Conservation (phyloP, 2,888 invertebrate genomes). For the Endomychus coccineus region DNA sequence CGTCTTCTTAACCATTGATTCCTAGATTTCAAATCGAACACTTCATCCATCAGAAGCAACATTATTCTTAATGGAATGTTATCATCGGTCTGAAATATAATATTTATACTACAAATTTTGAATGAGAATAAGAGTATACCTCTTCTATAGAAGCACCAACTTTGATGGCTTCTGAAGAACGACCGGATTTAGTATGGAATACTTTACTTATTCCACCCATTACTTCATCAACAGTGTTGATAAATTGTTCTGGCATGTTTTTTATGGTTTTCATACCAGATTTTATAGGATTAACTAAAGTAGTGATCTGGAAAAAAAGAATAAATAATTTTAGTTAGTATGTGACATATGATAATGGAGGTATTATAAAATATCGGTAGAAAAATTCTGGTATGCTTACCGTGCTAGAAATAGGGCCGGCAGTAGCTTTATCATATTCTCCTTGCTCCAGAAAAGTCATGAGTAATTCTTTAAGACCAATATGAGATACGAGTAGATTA, state of each 20-base stretch:
- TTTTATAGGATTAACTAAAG: conserved; percentile 58
- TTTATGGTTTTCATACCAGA: conserved; percentile 80
- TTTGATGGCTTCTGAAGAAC: conserved; percentile 43
- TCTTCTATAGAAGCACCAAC: conserved; percentile 48
- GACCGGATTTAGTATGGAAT: conserved; percentile 52
- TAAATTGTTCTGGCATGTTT: conserved; percentile 81
- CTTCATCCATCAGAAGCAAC: conserved; percentile 73
- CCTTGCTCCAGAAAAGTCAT: conserved; percentile 62
- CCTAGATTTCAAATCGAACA: conserved; percentile 73
- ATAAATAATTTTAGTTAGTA: background rate
- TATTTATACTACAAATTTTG: background rate
- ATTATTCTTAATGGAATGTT: conserved; percentile 77
- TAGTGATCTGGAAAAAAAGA: conserved; percentile 31
- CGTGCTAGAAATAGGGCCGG: conserved; percentile 53
- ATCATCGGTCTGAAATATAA: conserved; percentile 49
- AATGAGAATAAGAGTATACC: conserved; percentile 35
- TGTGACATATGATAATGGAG: too few relatives aligned
- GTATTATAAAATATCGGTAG: too few relatives aligned
- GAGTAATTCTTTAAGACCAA: conserved; percentile 55
- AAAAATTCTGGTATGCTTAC: conserved; percentile 34
- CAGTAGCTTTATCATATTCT: conserved; percentile 59
- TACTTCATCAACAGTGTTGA: conserved; percentile 76
- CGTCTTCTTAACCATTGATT: conserved; percentile 76
- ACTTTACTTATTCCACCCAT: conserved; percentile 76
- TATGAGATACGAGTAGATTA: conserved; percentile 52